phyloP scores from a whole-genome alignment of 2,797 vertebrate species.

The Perodicticus potto region DNA sequence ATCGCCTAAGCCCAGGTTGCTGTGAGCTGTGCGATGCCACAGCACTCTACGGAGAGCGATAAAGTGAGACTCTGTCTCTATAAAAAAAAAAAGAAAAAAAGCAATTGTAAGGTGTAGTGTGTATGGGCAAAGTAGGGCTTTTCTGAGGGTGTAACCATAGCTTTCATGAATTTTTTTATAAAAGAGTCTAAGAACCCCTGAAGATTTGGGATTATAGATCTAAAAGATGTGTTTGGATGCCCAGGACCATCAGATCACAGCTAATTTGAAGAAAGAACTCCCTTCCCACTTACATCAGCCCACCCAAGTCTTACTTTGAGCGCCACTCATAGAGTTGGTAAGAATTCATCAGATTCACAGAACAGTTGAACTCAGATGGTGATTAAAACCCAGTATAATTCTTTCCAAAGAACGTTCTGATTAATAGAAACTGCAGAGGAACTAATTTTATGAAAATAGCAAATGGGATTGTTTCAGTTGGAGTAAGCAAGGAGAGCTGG shows the following conservation, averaged over 20 bases:
- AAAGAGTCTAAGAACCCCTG: background rate
- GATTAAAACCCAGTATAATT: constrained; percentile 78
- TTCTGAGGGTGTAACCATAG: background rate
- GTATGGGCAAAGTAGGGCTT: background rate
- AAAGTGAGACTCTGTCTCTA: no score
- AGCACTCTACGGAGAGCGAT: no score
- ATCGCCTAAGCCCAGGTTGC: no score
- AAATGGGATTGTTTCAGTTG: constrained; percentile 77
- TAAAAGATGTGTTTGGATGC: background rate
- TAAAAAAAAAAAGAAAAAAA: no score
- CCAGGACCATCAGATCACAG: background rate
- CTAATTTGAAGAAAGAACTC: background rate
- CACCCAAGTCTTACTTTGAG: constrained; percentile 45
- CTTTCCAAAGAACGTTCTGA: constrained; percentile 78
- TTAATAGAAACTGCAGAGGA: constrained; percentile 81
- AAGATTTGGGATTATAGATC: constrained; percentile 38
- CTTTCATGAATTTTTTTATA: background rate
- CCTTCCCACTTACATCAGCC: background rate
- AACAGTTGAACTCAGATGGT: constrained; percentile 68
- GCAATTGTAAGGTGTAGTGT: background rate
- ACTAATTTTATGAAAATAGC: constrained; percentile 83
- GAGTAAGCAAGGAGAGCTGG: constrained; percentile 42
- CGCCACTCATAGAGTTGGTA: constrained; percentile 52
- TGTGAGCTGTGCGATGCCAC: no score
- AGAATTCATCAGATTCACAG: constrained; percentile 80